Conservation (phyloP, 2,888 invertebrate species). For the Latrodectus elegans region DNA sequence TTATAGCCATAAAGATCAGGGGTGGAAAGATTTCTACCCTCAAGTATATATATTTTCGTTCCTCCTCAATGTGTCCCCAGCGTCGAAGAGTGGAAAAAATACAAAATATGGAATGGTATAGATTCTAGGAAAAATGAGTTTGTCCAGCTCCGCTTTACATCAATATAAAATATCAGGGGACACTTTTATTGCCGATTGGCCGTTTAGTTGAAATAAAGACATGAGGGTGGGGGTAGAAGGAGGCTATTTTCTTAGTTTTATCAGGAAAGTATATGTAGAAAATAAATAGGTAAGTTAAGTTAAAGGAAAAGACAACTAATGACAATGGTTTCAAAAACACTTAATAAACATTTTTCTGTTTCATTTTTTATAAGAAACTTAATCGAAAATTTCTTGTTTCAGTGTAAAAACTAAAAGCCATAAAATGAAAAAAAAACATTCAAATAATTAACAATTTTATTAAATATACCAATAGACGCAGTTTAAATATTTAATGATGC, state of each 20-base stretch:
- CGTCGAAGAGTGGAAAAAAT: slow-evolving; percentile 4
- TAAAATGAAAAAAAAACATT: too few relatives aligned
- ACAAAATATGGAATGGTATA: neutral
- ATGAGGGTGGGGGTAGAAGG: neutral
- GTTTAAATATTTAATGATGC: too few relatives aligned
- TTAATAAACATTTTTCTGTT: too few relatives aligned
- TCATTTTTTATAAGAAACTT: too few relatives aligned
- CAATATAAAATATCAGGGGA: slow-evolving; percentile 56
- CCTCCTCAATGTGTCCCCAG: slow-evolving; percentile 33
- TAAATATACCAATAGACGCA: too few relatives aligned
- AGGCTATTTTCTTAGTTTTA: neutral
- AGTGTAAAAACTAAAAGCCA: too few relatives aligned
- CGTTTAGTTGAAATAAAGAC: slow-evolving; percentile 57
- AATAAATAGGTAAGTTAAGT: too few relatives aligned
- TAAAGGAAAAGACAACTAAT: too few relatives aligned
- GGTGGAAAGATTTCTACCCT: slow-evolving; percentile 36
- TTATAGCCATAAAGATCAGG: slow-evolving; percentile 37
- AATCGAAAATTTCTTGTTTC: too few relatives aligned
- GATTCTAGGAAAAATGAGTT: slow-evolving; percentile 25
- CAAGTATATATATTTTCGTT: slow-evolving; percentile 46
- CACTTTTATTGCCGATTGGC: slow-evolving; percentile 44
- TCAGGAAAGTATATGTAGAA: too few relatives aligned
- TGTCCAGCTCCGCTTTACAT: slow-evolving; percentile 53
- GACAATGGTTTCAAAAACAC: too few relatives aligned
- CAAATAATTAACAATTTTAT: too few relatives aligned